Evolutionary conservation across 2,113 vertebrate genomes (phyloP).

Genomic region (Macaca mulatta): DNA sequence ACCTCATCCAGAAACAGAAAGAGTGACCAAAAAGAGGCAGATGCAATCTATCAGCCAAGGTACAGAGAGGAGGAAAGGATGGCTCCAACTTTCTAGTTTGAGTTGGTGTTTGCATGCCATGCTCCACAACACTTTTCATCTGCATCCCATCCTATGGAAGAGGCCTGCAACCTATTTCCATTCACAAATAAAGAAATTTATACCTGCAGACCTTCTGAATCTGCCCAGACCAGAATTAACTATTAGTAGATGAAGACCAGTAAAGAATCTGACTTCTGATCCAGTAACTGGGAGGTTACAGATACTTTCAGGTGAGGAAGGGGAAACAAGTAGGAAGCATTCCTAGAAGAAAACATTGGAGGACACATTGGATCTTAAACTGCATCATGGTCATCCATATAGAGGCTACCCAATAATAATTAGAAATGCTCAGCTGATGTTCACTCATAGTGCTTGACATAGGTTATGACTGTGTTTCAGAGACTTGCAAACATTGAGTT

Average conservation of each 20-base stretch:
- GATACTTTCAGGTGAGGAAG: background rate
- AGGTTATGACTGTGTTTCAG: background rate
- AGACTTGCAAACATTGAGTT: background rate
- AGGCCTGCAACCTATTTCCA: background rate
- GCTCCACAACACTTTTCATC: background rate
- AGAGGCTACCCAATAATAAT: accelerated
- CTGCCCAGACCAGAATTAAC: background rate
- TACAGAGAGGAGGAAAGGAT: background rate
- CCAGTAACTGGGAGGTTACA: background rate
- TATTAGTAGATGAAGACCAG: background rate
- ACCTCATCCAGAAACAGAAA: background rate
- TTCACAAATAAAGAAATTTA: background rate
- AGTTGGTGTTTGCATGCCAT: no score
- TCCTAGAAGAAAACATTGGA: background rate
- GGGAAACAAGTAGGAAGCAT: background rate
- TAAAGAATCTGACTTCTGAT: background rate
- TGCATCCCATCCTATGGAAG: background rate
- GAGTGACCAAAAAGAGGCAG: background rate
- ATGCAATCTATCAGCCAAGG: background rate
- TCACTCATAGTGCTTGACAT: background rate
- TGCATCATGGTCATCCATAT: accelerated
- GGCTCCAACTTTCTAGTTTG: no score
- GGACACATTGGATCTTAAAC: background rate
- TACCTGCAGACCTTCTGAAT: background rate
- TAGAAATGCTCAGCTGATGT: no score